These are phyloP conservation scores for Drosophila demipolita DNA, from an alignment of 2,888 invertebrate species.

Conservation along the genomic window DNA sequence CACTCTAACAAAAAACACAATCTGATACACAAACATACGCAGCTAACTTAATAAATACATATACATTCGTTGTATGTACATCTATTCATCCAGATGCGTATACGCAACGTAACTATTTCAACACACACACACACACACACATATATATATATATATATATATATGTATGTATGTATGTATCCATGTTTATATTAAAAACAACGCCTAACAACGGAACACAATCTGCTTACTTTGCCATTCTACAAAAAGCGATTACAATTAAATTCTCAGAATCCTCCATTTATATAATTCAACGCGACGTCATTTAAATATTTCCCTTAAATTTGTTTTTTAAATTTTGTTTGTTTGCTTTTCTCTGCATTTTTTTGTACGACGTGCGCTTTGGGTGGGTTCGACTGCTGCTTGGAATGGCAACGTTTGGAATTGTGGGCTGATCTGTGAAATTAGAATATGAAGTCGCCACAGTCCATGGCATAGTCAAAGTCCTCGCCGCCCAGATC, in stretches of 20 bases:
- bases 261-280: slow-evolving; percentile 27
- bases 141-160: neutral
- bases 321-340: neutral
- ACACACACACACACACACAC: neutral
- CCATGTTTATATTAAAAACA: slow-evolving; percentile 21
- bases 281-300: slow-evolving; percentile 1
- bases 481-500: slow-evolving; percentile 87
- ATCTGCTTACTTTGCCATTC: slow-evolving; percentile 33
- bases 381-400: slow-evolving; percentile 47
- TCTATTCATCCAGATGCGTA: slow-evolving; percentile 20
- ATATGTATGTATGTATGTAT: neutral
- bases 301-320: slow-evolving; percentile 2
- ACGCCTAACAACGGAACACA: slow-evolving; percentile 33
- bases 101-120: slow-evolving; percentile 27
- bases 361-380: slow-evolving; percentile 12
- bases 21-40: slow-evolving; percentile 13
- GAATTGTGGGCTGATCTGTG: slow-evolving; percentile 6
- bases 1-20: slow-evolving; percentile 21
- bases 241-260: slow-evolving; percentile 45
- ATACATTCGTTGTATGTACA: neutral
- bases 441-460: slow-evolving; percentile 89
- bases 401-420: slow-evolving; percentile 19
- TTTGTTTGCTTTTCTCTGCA: neutral
- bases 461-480: slow-evolving; percentile 90
- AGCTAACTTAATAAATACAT: slow-evolving; percentile 7